Evolutionary conservation across 2,888 invertebrate species (phyloP).

Genomic region (Drosophila fulvimacula): DNA sequence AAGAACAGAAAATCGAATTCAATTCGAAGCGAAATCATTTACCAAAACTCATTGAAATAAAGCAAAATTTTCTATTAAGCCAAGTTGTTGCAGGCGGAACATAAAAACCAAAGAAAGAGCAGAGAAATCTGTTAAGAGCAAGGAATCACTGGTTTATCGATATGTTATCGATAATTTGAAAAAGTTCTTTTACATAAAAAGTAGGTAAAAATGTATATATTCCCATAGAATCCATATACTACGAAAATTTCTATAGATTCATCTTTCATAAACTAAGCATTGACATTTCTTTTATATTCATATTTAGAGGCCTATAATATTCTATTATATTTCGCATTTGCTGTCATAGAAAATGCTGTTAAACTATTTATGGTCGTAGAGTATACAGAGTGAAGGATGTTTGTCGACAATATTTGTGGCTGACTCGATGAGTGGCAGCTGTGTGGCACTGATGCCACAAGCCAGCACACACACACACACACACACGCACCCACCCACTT

Average conservation of each 20-base stretch:
- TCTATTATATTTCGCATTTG: not conserved
- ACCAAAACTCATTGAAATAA: constrained; percentile 52
- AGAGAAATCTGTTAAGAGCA: not conserved
- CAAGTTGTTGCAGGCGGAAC: constrained; percentile 54
- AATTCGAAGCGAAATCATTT: constrained; percentile 51
- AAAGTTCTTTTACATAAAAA: not conserved
- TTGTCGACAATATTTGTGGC: constrained; percentile 19
- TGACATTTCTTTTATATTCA: not conserved
- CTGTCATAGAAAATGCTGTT: constrained; percentile 10
- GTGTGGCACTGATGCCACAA: constrained; percentile 25
- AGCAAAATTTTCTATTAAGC: constrained; percentile 63
- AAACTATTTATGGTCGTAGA: constrained; percentile 16
- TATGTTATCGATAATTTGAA: not conserved
- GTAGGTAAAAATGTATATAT: not conserved
- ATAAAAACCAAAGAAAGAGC: constrained; percentile 28
- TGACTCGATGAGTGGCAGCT: constrained; percentile 27
- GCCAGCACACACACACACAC: constrained; percentile 19
- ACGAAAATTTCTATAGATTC: not conserved
- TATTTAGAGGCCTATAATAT: not conserved
- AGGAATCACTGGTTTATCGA: not conserved
- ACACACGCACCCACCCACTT: constrained; percentile 32
- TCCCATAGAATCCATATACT: not conserved
- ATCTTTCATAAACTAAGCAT: not conserved
- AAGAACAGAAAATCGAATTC: constrained; percentile 61
- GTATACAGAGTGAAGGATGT: constrained; percentile 15